Evolutionary conservation across 2,113 vertebrate genomes (phyloP).

Genomic region (Hippolais icterina): DNA sequence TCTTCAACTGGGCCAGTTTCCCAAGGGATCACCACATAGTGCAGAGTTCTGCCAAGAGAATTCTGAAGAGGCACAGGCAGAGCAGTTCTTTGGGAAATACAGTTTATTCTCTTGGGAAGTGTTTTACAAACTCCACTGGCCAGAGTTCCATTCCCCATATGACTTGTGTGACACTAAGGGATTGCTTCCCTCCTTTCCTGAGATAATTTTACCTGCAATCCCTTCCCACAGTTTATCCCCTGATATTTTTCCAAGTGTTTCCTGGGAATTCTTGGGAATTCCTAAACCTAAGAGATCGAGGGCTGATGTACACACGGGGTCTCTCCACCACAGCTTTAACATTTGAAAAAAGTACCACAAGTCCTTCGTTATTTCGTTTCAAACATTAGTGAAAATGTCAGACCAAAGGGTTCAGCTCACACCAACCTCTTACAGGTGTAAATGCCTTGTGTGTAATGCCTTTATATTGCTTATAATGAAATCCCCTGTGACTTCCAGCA

Average conservation of each 20-base stretch:
- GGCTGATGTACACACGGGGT: rapidly evolving
- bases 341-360: neutral
- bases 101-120: neutral
- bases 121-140: neutral
- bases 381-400: constrained; percentile 41
- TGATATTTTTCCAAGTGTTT: neutral
- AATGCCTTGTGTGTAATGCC: neutral
- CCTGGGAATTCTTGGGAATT: neutral
- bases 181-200: neutral
- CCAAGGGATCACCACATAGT: rapidly evolving
- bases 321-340: neutral
- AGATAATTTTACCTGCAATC: neutral
- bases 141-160: neutral
- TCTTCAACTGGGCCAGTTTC: neutral
- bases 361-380: neutral
- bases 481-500: constrained; percentile 9
- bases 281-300: neutral
- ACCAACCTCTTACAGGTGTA: neutral
- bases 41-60: neutral
- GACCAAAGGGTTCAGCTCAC: neutral
- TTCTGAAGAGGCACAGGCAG: neutral
- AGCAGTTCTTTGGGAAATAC: neutral
- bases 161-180: too few relatives aligned
- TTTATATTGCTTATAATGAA: neutral
- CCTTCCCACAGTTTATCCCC: neutral